Evolutionary conservation across 1,140 invertebrate species (phyloP).

Genomic region (Calliphora vicina): DNA sequence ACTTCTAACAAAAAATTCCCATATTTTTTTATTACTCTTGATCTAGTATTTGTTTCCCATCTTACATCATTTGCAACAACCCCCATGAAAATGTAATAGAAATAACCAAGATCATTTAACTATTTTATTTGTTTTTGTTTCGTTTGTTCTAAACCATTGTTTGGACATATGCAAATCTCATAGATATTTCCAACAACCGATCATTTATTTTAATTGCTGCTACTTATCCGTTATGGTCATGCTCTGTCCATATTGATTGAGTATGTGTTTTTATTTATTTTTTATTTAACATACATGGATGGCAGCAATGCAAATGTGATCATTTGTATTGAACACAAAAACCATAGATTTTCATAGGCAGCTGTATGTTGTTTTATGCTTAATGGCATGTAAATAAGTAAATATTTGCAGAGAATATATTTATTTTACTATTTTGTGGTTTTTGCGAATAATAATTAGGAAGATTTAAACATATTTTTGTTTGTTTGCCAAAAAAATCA

Average conservation of each 20-base stretch:
- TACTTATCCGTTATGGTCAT: conserved; percentile 8
- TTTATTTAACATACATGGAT: not conserved
- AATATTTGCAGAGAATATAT: not conserved
- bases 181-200: not conserved
- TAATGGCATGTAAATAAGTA: not conserved
- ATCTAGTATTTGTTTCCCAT: not conserved
- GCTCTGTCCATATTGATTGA: not conserved
- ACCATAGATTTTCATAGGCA: not conserved
- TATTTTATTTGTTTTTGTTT: not conserved
- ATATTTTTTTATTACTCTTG: not conserved
- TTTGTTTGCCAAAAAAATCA: too few relatives aligned
- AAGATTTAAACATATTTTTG: too few relatives aligned
- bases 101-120: not conserved
- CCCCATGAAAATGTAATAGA: not conserved
- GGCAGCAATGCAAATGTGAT: not conserved
- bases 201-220: conserved; percentile 31
- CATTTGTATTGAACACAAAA: not conserved
- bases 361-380: conserved; percentile 23
- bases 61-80: not conserved
- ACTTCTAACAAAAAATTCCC: not conserved
- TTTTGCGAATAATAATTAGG: not conserved
- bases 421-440: not conserved
- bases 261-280: not conserved
- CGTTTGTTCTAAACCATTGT: not conserved
- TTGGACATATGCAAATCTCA: conserved; percentile 32